Evolutionary conservation across 1,140 invertebrate genomes (phyloP), one percentile per base, ranked within the genome.

Genomic region (Sipha flava): DNA sequence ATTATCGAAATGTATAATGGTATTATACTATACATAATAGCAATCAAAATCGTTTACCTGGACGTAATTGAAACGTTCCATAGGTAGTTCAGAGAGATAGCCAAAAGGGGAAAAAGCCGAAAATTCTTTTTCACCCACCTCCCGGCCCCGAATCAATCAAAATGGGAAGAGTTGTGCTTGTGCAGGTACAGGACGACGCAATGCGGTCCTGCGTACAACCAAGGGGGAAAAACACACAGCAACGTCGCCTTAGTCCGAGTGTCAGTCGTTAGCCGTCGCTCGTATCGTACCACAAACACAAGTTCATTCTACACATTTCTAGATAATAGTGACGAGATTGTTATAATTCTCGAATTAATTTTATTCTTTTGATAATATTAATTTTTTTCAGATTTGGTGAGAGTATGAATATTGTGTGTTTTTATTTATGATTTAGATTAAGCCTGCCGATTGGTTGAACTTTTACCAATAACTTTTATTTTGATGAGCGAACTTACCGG

Each of bases 171-270:
- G 73, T 77, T 57, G 73, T 77, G 73, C 73, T 59, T 43, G 52
- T 77, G 73, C 73, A 77, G 73, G 73, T 77, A 77, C 34, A 43
- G 52, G 52, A 77, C 73, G 73, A 77, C 73, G 73, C 73, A 77
- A 77, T 77, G 73, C 73, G 73, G 73, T 77, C 73, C 73, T 77
- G 73, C 73, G 73, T 57, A 77, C 52, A 59, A 77, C 73, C 73
- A 43, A n/a, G 26, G 52, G 70, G 52, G 52, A 43, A 59, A 59
- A 59, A 77, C 34, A 26, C 47, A 34, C 73, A 59, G 66, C 73
- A 18, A 40, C 73, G 73, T 54, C 73, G 31, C 73, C 52, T n/a
- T 23, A 54, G 72, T 75, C 47, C 49, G 52, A 16, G 49, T 54
- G 73, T 77, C 52, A 77, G 73, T 54, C 73, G 66, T 70, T 29